Conservation (phyloP, 2,113 vertebrate species). For the Baryphthengus martii region DNA sequence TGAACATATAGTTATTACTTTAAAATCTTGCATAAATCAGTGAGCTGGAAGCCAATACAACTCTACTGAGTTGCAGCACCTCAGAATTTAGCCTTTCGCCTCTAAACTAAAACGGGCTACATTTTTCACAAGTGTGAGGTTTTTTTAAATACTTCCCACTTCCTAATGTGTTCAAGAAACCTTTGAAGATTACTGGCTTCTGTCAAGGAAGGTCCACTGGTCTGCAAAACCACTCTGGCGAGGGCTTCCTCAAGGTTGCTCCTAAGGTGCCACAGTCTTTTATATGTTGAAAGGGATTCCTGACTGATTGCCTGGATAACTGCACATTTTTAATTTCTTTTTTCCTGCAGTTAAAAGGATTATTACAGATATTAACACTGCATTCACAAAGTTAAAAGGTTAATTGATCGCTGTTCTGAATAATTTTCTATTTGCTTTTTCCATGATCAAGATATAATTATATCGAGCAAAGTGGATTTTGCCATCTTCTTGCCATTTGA, state of each 20-base stretch:
- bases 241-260: background rate
- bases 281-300: background rate
- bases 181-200: background rate
- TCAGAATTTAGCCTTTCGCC: background rate
- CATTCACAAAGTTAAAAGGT: conserved; percentile 25
- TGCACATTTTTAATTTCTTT: background rate
- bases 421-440: background rate
- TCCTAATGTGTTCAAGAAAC: background rate
- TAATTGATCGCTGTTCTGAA: background rate
- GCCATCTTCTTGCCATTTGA: background rate
- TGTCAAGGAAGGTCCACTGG: background rate
- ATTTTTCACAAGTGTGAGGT: background rate
- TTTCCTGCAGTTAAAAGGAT: background rate
- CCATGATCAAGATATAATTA: background rate
- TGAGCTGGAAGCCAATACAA: background rate
- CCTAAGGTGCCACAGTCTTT: background rate
- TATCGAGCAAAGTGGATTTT: conserved; percentile 14
- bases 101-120: background rate
- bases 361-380: conserved; percentile 16
- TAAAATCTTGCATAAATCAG: background rate
- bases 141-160: background rate
- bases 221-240: background rate
- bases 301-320: background rate
- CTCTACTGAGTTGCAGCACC: background rate
- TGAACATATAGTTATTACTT: background rate